Evolutionary conservation across 2,888 invertebrate species (phyloP).

Genomic region (Holacanthella duospinosa): DNA sequence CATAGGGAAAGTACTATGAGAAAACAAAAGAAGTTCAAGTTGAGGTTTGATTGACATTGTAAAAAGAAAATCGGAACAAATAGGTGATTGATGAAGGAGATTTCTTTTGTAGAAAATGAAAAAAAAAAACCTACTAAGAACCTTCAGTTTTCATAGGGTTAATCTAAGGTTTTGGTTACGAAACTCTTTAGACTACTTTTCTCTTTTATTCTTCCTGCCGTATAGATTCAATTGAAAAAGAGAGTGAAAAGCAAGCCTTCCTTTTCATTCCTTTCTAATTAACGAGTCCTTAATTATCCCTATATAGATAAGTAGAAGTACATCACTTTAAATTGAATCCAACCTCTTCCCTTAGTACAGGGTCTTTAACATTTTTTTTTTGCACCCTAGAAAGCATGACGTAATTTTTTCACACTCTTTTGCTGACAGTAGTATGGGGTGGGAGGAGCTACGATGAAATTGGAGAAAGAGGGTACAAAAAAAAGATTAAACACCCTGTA

Average conservation of each 20-base stretch:
- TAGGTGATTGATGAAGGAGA: constrained; percentile 33
- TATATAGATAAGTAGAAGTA: too few relatives aligned
- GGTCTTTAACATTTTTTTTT: neutral
- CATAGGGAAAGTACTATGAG: too few relatives aligned
- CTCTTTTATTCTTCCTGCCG: neutral
- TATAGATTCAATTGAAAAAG: neutral
- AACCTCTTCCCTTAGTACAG: neutral
- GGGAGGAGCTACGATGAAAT: too few relatives aligned
- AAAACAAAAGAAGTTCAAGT: constrained; percentile 5
- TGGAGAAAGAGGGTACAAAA: too few relatives aligned
- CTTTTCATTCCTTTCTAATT: constrained; percentile 35
- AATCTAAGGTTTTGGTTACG: neutral
- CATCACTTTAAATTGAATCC: too few relatives aligned
- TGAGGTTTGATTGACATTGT: constrained; percentile 29
- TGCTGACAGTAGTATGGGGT: too few relatives aligned
- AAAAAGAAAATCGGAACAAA: constrained; percentile 21
- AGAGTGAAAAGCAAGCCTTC: constrained; percentile 1
- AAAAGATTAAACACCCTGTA: too few relatives aligned
- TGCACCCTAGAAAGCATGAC: too few relatives aligned
- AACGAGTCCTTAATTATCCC: constrained; percentile 36
- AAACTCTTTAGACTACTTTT: neutral
- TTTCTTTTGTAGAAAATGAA: constrained; percentile 15
- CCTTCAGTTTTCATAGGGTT: neutral
- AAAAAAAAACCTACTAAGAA: constrained; percentile 21
- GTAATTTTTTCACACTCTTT: too few relatives aligned